phyloP scores from a whole-genome alignment of 2,797 vertebrate genomes.

The Parambassis ranga region DNA sequence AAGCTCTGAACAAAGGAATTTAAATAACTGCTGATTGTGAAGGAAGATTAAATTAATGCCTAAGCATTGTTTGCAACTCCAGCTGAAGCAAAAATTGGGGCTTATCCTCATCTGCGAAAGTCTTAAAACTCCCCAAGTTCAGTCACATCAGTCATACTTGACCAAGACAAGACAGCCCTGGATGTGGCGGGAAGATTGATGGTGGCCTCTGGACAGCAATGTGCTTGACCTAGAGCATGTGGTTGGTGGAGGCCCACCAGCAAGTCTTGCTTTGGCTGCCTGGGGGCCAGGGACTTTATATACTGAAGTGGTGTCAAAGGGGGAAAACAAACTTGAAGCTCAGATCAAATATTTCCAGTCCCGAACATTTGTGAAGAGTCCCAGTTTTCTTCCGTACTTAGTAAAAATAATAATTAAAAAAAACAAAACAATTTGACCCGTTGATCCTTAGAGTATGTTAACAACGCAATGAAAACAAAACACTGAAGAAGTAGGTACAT shows the following conservation, averaged over 20 bases:
- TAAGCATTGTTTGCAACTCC: not conserved
- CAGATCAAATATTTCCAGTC: too few relatives aligned
- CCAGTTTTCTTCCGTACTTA: too few relatives aligned
- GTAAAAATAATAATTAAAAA: not conserved
- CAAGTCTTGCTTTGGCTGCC: not conserved
- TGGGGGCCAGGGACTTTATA: not conserved
- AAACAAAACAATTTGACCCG: not conserved
- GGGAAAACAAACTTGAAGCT: not conserved
- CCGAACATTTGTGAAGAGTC: too few relatives aligned
- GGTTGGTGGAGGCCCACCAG: not conserved
- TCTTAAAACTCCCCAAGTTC: not conserved
- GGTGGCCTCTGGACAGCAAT: not conserved
- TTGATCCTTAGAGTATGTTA: slow-evolving; percentile 22
- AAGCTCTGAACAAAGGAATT: too few relatives aligned
- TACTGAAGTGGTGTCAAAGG: too few relatives aligned
- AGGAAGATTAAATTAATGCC: not conserved
- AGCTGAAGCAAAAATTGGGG: not conserved
- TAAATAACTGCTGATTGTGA: too few relatives aligned
- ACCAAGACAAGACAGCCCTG: slow-evolving; percentile 1
- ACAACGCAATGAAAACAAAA: slow-evolving; percentile 68
- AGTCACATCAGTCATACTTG: not conserved
- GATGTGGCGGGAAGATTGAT: not conserved
- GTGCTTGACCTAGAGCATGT: not conserved
- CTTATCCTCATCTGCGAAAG: not conserved
- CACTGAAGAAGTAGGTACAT: slow-evolving; percentile 59